phyloP scores from a whole-genome alignment of 2,797 vertebrate genomes.

The Pseudotriccus pelzelni region DNA sequence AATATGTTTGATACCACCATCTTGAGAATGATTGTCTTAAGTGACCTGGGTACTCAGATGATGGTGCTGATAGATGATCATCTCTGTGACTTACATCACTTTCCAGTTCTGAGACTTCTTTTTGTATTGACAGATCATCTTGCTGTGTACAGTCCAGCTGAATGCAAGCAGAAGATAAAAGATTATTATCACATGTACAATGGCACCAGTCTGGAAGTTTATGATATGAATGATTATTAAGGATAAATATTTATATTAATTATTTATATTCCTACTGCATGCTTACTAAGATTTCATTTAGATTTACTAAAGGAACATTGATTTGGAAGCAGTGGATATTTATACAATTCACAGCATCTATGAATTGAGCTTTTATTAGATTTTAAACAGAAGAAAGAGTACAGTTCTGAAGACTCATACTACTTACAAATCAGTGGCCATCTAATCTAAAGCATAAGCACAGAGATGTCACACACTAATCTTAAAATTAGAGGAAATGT shows the following conservation, averaged over 20 bases:
- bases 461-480: background rate
- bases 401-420: background rate
- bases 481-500: slow-evolving; percentile 10
- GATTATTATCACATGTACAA: background rate
- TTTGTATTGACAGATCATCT: background rate
- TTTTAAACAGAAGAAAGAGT: slow-evolving; percentile 8
- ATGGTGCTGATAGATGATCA: background rate
- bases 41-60: background rate
- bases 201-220: background rate
- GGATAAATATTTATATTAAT: background rate
- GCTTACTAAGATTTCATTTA: slow-evolving; percentile 34
- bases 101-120: background rate
- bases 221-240: background rate
- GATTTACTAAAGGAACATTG: background rate
- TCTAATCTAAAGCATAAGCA: background rate
- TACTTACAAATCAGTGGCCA: background rate
- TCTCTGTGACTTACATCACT: background rate
- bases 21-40: background rate
- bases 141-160: background rate
- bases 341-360: background rate
- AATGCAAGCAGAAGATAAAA: background rate
- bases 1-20: background rate
- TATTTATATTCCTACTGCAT: background rate
- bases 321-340: background rate
- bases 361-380: background rate